Base-by-base conservation (phyloP, 2,888 invertebrate species). In the Ophion obscuratus region DNA sequence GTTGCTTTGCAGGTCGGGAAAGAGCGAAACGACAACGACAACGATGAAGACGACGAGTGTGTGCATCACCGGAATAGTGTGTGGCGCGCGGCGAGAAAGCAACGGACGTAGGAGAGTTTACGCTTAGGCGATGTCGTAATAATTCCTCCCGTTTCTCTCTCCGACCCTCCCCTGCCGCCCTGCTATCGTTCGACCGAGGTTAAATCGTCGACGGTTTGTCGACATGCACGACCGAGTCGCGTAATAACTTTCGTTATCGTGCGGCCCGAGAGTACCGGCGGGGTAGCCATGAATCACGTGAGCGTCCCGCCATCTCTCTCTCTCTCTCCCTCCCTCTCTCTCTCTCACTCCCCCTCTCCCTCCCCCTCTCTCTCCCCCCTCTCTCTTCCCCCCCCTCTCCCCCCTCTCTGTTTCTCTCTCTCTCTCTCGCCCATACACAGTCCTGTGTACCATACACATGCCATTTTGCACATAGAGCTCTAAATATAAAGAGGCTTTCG, bases 201-300 rank as follows among this genome's bases (percentile, higher is more conserved):
- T 84, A 81, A 84, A 84, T 89, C 87, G 88, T 87, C 88, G 89
- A 87, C 87, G 81, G 83, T 91, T 87, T 87, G 90, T 90, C 89
- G 91, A 91, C 92, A 89, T 89, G 90, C 87, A 88, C 89, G 89
- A 88, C 87, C 90, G 88, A 90, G 87, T 86, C 88, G 88, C 85
- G 85, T 90, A 89, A 89, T 90, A 90, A 90, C 90, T 90, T 90
- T 91, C 90, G 90, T 91, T 91, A 91, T 91, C 91, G 90, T 88
- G 86, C 88, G 78, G 77, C 76, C 73, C 84, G 80, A 78, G 83
- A 83, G 83, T 81, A 81, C 71, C 77, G 73, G 62, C 88, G 86
- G 87, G 88, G 87, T 89, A 84, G 86, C 88, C 89, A 90, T 91
- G 89, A 90, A 91, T 91, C 90, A 91, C 86, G 81, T 79, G 81